phyloP scores from a whole-genome alignment of 92 coral and sea anemone species.

The Muricea muricata region DNA sequence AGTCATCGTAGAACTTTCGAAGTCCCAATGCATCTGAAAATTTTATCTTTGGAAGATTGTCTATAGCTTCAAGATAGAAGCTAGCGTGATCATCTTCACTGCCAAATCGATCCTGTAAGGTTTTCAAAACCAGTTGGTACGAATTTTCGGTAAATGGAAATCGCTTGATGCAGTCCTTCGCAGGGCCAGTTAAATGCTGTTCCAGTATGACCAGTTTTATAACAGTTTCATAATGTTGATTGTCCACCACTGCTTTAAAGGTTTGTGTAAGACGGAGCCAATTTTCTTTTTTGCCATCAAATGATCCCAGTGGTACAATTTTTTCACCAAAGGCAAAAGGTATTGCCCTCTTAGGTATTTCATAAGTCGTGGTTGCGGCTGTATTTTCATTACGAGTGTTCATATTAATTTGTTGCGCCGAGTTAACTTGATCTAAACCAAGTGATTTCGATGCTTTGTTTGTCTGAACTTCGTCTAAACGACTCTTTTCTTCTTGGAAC shows the following conservation, averaged over 20 bases:
- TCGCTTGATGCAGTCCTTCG: slow-evolving; percentile 22
- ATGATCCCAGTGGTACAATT: neutral
- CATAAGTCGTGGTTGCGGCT: too few relatives aligned
- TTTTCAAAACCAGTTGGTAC: neutral
- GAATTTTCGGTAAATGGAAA: slow-evolving; percentile 26
- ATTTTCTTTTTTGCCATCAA: slow-evolving; percentile 24
- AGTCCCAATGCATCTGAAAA: neutral
- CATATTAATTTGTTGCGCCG: too few relatives aligned
- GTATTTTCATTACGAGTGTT: too few relatives aligned
- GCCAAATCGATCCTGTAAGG: slow-evolving; percentile 10
- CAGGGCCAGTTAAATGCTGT: neutral
- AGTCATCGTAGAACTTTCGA: slow-evolving; percentile 17
- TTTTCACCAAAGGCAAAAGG: neutral
- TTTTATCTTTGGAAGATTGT: neutral
- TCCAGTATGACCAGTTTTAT: slow-evolving; percentile 32
- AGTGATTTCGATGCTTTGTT: too few relatives aligned
- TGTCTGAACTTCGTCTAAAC: too few relatives aligned
- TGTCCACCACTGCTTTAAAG: slow-evolving; percentile 33
- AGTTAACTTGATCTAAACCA: too few relatives aligned
- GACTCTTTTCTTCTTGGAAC: too few relatives aligned
- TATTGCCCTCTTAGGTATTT: too few relatives aligned
- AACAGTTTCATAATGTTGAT: slow-evolving; percentile 17
- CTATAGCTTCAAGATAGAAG: neutral
- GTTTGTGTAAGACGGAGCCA: slow-evolving; percentile 17
- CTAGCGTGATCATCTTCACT: slow-evolving; percentile 8